Base-by-base conservation (phyloP, 1,140 invertebrate genomes). In the Uloborus diversus region DNA sequence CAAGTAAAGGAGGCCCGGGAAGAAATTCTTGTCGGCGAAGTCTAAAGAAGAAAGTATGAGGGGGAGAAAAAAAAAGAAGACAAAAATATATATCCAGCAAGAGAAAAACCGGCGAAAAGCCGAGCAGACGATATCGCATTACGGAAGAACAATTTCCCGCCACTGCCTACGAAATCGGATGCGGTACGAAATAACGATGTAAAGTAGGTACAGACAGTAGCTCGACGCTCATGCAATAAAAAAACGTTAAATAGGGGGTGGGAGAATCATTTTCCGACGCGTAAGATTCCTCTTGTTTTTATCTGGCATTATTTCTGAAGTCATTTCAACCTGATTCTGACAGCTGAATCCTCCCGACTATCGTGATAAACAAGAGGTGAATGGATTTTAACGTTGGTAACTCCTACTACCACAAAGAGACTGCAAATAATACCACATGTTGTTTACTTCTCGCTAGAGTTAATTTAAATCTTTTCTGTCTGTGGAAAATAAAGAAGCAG, bases 151-250 rank as follows among this genome's bases (percentile, higher is more conserved):
- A 23, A 51, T 51, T 30, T 30, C 25, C 27, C 37, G 47, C 66
- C 28, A 32, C 51, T 14, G 27, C 53, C 20, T n/a, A 5, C 14
- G 70, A 62, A 75, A 75, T 75, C 59, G 59, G 56, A 75, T 3
- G 27, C 70, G 37, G 37, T 61, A 62, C 70, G 59, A 30, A 64
- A 75, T 47, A 64, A 61, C 37, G 20, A 75, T 64, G 70, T 51
- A 75, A 75, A 75, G 70, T 75, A 51, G 70, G 70, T 64, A 62
- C 47, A 62, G 70, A 75, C 70, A 75, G 57, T 32, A 75, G 70
- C 57, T 11, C 65, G 47, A 49, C 65, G 51, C 37, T 49, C n/a
- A n/a, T n/a, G 5, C 30, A 20, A 7, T 13, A 53, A 13, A 53
- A 13, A 20, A 53, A 23, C 51, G 17, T 2, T 0, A 30, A 37